These are phyloP conservation scores for Apteryx mantelli DNA, from an alignment of 2,113 vertebrate genomes.

Conservation along the genomic window DNA sequence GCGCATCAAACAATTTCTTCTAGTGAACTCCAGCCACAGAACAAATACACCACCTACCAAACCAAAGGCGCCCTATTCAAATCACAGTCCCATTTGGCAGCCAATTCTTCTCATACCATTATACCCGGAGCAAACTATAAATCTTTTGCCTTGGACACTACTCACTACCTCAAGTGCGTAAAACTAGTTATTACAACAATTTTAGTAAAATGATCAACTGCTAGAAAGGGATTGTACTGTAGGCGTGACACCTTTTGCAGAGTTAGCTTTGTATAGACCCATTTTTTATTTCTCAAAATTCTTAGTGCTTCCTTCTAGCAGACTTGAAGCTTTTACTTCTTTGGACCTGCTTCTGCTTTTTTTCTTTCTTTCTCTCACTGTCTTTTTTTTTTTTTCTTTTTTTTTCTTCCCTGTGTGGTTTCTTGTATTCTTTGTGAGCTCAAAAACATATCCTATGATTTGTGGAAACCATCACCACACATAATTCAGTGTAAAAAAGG, in stretches of 20 bases:
- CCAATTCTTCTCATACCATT: conserved; percentile 37
- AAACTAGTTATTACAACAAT: not conserved
- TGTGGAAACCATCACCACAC: not conserved
- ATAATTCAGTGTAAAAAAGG: not conserved
- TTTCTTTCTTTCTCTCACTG: not conserved
- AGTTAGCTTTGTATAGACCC: not conserved
- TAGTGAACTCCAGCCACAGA: conserved; percentile 62
- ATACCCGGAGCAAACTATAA: conserved; percentile 47
- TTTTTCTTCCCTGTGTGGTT: not conserved
- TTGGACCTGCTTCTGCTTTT: not conserved
- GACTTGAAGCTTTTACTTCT: not conserved
- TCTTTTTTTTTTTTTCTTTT: not conserved
- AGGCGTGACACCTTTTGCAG: conserved; percentile 14
- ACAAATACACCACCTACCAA: conserved; percentile 70
- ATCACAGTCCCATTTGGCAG: conserved; percentile 63
- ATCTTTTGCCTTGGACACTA: conserved; percentile 55
- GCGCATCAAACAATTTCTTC: conserved; percentile 57
- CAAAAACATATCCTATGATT: not conserved
- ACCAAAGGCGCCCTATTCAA: conserved; percentile 71
- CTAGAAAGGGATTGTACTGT: conserved; percentile 5
- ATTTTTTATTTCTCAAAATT: not conserved
- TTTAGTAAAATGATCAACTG: conserved; percentile 47
- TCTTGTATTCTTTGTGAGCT: not conserved
- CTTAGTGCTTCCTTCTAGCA: not conserved
- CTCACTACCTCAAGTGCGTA: not conserved